These are phyloP conservation scores for Cynodonichthys magdalenae DNA, from an alignment of 2,797 vertebrate species.

Conservation along the genomic window DNA sequence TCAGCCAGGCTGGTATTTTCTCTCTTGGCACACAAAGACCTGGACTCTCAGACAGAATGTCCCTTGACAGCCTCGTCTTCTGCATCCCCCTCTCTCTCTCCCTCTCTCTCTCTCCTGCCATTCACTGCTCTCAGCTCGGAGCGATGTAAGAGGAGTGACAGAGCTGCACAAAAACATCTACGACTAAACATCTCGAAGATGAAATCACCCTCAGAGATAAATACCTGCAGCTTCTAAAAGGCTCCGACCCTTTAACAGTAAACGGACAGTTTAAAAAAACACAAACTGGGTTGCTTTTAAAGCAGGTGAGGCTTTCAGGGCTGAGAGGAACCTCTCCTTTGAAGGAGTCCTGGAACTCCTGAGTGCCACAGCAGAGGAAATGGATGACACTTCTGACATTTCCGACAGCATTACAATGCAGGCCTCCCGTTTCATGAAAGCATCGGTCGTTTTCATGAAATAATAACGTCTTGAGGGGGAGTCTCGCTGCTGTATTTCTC, in stretches of 20 bases:
- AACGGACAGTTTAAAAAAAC: slow-evolving; percentile 37
- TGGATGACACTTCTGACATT: slow-evolving; percentile 29
- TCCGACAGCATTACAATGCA: slow-evolving; percentile 10
- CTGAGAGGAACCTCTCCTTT: slow-evolving; percentile 7
- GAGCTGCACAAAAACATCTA: slow-evolving; percentile 47
- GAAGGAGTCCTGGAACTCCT: slow-evolving; percentile 16
- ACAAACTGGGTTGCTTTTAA: slow-evolving; percentile 37
- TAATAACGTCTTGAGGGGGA: slow-evolving; percentile 21
- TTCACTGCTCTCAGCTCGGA: slow-evolving; percentile 45
- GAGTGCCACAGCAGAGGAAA: slow-evolving; percentile 14
- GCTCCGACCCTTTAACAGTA: slow-evolving; percentile 54
- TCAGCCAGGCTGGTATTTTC: slow-evolving; percentile 58
- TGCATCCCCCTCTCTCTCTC: slow-evolving; percentile 21
- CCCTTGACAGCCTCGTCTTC: slow-evolving; percentile 56
- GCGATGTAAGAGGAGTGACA: slow-evolving; percentile 50
- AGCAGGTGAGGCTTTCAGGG: slow-evolving; percentile 23
- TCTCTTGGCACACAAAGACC: slow-evolving; percentile 52
- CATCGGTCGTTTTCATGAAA: slow-evolving; percentile 23
- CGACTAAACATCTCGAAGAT: slow-evolving; percentile 55
- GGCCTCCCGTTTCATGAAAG: slow-evolving; percentile 21
- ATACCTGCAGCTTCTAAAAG: slow-evolving; percentile 59
- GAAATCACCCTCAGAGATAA: slow-evolving; percentile 45
- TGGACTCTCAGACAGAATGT: slow-evolving; percentile 56
- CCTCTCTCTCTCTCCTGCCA: background rate
- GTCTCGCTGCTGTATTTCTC: slow-evolving; percentile 8